Base-by-base conservation (phyloP, 2,113 vertebrate species). In the Phodopus roborovskii region DNA sequence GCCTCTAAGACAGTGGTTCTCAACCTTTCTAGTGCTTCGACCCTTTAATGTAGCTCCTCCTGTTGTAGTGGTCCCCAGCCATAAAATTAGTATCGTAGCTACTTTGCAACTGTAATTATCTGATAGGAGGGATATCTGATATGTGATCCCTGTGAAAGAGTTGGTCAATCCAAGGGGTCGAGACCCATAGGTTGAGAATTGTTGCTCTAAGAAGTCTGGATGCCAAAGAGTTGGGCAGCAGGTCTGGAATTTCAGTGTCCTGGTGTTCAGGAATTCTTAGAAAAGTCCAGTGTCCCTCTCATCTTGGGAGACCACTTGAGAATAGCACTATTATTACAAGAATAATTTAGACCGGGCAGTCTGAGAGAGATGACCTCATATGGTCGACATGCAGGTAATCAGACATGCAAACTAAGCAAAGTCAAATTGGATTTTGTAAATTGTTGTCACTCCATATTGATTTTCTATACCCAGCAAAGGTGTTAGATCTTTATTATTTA, bases 241-340 rank as follows among this genome's bases (percentile, higher is more conserved):
- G 33, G 30, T 56, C 53, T 93, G 50, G 60, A 62, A 91, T 94
- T 92, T 86, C 68, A 91, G 45, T 56, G 56, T 58, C 70, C n/a
- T 74, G 81, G 8, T 66, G 96, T 90, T 94, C 39, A 71, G 48
- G 78, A 88, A 50, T 97, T 97, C 88, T 97, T 93, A 30, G 77
- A 42, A 56, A 77, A 77, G 56, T 88, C 10, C 36, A 45, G 12
- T 73, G 42, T 58, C 39, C 30, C 39, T 84, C 30, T 89, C 58
- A 89, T 58, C 56, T 70, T 82, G 87, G 24, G 89, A 96, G 62
- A 56, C 30, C 8, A 16, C 36, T 28, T 84, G 73, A 66, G 28
- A 92, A 45, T 10, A 74, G 60, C 12, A 89, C 28, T 62, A 42
- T 90, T 75, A 58, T 74, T 66, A 73, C 36, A 74, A 95, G 62